Evolutionary conservation across 2,113 vertebrate species (phyloP), one percentile per base, ranked within the genome.

Genomic region (Empidonax traillii): DNA sequence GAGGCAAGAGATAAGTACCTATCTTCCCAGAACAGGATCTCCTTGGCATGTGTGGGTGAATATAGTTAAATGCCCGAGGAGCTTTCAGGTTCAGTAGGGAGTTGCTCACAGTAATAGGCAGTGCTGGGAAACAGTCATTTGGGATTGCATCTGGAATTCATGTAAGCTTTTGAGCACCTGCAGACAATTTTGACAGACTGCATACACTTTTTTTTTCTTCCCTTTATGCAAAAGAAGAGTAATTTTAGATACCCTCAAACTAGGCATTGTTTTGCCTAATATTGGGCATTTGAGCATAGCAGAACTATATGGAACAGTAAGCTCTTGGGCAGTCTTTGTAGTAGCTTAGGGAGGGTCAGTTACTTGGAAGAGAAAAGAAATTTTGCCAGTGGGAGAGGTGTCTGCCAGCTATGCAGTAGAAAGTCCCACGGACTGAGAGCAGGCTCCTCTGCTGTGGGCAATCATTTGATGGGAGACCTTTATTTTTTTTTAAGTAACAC

Each of bases 1-100:
- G 80, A 96, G 91, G 93, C 95, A 95, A 94, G 93, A 93, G 94
- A 91, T 95, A 97, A 96, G 77, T 87, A 80, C 91, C 89, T 97
- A 85, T 95, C 95, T 97, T 93, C 84, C 73, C 80, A 71, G 93
- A 96, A 81, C 96, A 96, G 93, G 68, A 96, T 91, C 96, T 96
- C 31, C 68, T 95, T 95, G 89, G 89, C 83, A 22, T 97, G 89
- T 95, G 93, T 96, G 84, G 91, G 91, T 95, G 95, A 94, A 90
- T 92, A 75, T 90, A 90, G 89, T 92, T 93, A 96, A 96, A 95
- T 52, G 89, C 95, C 91, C 0, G 56, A 89, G 93, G 95, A 96
- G 65, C 73, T 96, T 94, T 95, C 86, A 92, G 73, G 80, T 93
- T 93, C 76, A 84, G 68, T 2, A 81, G 84, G 73, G 93, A 93